Base-by-base conservation (phyloP, 2,113 vertebrate genomes). In the Pundamilia nyererei region DNA sequence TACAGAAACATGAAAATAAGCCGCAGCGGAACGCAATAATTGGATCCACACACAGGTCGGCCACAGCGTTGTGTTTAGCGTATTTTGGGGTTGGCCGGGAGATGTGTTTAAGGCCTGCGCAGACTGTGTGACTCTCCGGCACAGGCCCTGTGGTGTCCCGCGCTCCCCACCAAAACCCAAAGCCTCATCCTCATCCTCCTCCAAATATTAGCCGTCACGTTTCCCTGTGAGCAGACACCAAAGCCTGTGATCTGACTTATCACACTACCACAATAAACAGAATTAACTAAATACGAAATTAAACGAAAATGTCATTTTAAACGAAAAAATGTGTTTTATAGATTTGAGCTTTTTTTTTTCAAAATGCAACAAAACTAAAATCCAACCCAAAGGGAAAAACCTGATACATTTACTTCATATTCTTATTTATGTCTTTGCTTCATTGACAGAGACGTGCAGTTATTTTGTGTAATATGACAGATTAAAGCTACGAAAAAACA, bases 141-240 rank as follows among this genome's bases (percentile, higher is more conserved):
- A 60, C 33, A 65, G 84, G 84, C 2, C 65, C 70, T 90, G 91
- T 42, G 91, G 90, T 94, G 84, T 91, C 91, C 89, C 89, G 80
- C 87, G 4, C 26, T n/a, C 40, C 11, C 56, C 82, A 54, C 83
- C 29, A 49, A 51, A 51, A 65, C 56, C 85, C 79, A n/a, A 83
- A 85, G 17, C 82, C 62, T 80, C 79, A 40, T n/a, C 56, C 47
- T 79, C 38, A 29, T 54, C 4, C 26, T 54, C 4, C 26, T 68
- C 58, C 70, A 12, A 26, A 70, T 53, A 51, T 58, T 53, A 77
- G 14, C 42, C 80, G 4, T 6, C 75, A 35, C 33, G 26, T 77
- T 77, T 51, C 45, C 45, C 72, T 77, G 17, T 51, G 2, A 49
- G 33, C 33, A n/a, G 24, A 38, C 51, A 7, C n/a, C n/a, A 0